These are phyloP conservation scores for Spatulosminthurus flaviceps DNA, from an alignment of 2,888 invertebrate species.

Conservation along the genomic window DNA sequence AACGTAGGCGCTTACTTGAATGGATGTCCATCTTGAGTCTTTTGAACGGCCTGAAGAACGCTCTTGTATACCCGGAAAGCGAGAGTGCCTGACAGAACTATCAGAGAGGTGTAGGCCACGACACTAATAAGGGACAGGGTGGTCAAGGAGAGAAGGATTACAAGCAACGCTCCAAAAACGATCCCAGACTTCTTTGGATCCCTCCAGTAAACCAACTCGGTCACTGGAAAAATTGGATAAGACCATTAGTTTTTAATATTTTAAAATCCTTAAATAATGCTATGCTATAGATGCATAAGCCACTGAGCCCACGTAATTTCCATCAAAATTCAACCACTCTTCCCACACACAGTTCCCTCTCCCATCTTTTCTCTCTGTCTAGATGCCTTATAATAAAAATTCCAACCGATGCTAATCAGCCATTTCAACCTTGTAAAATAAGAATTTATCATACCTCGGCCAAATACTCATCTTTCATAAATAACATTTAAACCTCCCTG, in stretches of 20 bases:
- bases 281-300: background rate
- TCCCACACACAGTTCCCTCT: background rate
- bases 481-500: background rate
- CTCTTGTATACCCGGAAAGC: conserved; percentile 96
- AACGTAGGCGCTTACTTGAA: conserved; percentile 80
- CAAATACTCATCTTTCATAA: too few species aligned
- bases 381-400: background rate
- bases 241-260: background rate
- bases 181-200: conserved; percentile 93
- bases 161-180: conserved; percentile 89
- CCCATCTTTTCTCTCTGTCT: too few species aligned
- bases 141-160: conserved; percentile 90
- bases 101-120: conserved; percentile 88
- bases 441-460: background rate
- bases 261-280: too few species aligned
- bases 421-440: background rate
- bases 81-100: conserved; percentile 85
- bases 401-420: background rate
- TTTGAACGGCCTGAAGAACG: conserved; percentile 93
- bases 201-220: conserved; percentile 97
- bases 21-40: conserved; percentile 93
- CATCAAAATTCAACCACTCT: background rate
- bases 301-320: background rate
- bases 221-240: conserved; percentile 72
- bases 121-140: conserved; percentile 96